Base-by-base conservation (phyloP, 2,888 invertebrate genomes). In the Meganola albula region DNA sequence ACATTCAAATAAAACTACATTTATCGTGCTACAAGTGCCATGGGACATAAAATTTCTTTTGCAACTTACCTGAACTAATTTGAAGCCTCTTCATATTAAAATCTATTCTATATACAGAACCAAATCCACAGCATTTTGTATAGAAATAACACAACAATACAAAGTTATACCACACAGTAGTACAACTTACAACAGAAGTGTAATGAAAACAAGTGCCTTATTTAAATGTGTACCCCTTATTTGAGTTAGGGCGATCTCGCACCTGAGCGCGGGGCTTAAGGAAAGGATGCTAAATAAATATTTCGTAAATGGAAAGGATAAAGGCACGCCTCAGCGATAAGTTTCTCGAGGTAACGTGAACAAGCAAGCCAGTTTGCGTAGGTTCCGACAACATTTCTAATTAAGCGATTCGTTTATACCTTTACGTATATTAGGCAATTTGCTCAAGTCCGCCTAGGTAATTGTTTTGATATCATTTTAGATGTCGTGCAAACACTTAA, bases 261-360 rank as follows among this genome's bases (percentile, higher is more conserved):
- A 82, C 82, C 82, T 82, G 82, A 56, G 74, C 67, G 48, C 63
- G 66, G 63, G 64, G 77, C 78, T 79, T 78, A 77, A 71, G 75
- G 74, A 74, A 75, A 75, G 79, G 79, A 73, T 74, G 77, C 72
- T 79, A 73, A 82, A 79, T 77, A 82, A 82, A 82, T 80, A 82
- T 82, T 80, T 76, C 72, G 76, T 65, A 68, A 79, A 80, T 73
- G 74, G 71, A 72, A 77, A 62, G 77, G 76, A 76, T 76, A 70
- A 74, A 20, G 75, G 73, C 72, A 74, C 75, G 75, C 67, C 58
- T 64, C 66, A 59, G 60, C 75, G 69, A 75, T 79, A 79, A 78
- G 70, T 78, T 79, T 75, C 63, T 55, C 50, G 60, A 53, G 65
- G 65, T 58, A 68, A 60, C 59, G 66, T 62, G 70, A 67, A 60